A percentile compares a stretch with the other conserved stretches of the same genome.
Evolutionary conservation across 64 coral and sea anemone genomes (phyloP).

Genomic region (Dendronephthya gigantea): DNA sequence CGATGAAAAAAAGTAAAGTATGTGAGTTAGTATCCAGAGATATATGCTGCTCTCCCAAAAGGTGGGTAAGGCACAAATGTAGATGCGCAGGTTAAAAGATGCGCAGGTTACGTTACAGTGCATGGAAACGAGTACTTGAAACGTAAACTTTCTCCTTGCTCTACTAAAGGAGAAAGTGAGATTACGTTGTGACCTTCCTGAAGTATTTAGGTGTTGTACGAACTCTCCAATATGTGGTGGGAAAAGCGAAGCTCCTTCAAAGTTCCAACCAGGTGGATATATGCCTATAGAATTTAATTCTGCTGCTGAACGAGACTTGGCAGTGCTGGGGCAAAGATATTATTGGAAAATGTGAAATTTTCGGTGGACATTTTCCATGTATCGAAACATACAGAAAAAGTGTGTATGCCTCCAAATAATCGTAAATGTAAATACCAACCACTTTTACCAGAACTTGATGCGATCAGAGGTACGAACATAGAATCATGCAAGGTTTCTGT

Average conservation of each 20-base stretch:
- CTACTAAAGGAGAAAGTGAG: constrained; percentile 19
- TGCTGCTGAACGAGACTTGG: no score
- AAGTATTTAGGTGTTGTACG: constrained; percentile 14
- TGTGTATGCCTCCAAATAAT: constrained; percentile 56
- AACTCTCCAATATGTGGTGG: constrained; percentile 17
- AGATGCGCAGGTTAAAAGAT: constrained; percentile 22
- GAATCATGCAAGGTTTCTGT: constrained; percentile 54
- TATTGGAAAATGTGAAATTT: constrained; percentile 34
- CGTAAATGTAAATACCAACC: constrained; percentile 33
- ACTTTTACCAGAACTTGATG: constrained; percentile 17
- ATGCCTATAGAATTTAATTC: no score
- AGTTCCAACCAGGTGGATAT: no score
- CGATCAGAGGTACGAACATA: constrained; percentile 36
- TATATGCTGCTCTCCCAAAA: constrained; percentile 22
- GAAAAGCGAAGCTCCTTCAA: not conserved
- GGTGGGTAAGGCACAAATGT: constrained; percentile 40
- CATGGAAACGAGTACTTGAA: constrained; percentile 46
- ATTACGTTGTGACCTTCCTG: not conserved
- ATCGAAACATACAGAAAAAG: constrained; percentile 48
- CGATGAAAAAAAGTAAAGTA: constrained; percentile 11
- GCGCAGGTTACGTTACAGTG: constrained; percentile 42
- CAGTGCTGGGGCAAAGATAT: constrained; percentile 34
- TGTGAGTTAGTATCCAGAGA: constrained; percentile 36
- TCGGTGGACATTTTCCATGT: constrained; percentile 72
- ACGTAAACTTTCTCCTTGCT: constrained; percentile 37